Conservation (phyloP, 2,797 vertebrate genomes). For the Poeciliopsis turneri region DNA sequence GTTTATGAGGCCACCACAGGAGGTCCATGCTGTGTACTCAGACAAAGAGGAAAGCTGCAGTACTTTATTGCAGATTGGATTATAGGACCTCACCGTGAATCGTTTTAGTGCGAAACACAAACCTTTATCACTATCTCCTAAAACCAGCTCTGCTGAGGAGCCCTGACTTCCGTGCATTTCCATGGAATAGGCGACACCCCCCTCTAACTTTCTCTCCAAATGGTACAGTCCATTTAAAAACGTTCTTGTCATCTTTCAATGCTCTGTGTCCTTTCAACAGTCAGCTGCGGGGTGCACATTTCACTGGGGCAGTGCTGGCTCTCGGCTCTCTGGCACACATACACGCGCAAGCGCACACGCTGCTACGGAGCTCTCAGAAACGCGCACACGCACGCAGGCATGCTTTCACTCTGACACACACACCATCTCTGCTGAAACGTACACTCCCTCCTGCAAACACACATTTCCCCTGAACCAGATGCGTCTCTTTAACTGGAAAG, state of each 20-base stretch:
- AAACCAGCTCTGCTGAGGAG: conserved; percentile 45
- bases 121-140: conserved; percentile 39
- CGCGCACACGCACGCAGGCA: conserved; percentile 46
- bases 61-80: conserved; percentile 19
- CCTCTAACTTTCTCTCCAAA: conserved; percentile 41
- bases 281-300: conserved; percentile 79
- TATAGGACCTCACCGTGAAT: conserved; percentile 8
- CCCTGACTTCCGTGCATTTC: conserved; percentile 49
- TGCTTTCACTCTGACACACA: conserved; percentile 51
- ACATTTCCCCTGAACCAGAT: conserved; percentile 57
- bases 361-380: conserved; percentile 47
- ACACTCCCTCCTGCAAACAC: conserved; percentile 43
- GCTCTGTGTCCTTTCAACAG: conserved; percentile 82
- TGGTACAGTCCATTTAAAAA: conserved; percentile 84
- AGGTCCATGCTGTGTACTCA: conserved; percentile 13
- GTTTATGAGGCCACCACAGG: conserved; percentile 32
- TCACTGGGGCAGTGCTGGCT: conserved; percentile 68
- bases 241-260: conserved; percentile 80
- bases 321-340: conserved; percentile 35
- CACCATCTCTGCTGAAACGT: conserved; percentile 34
- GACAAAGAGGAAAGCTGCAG: conserved; percentile 14
- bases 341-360: conserved; percentile 25
- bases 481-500: conserved; percentile 56
- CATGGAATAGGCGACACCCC: conserved; percentile 39
- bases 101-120: conserved; percentile 28